These are phyloP conservation scores for Poecilobothrus nobilitatus DNA, from an alignment of 2,888 invertebrate species.

Conservation along the genomic window DNA sequence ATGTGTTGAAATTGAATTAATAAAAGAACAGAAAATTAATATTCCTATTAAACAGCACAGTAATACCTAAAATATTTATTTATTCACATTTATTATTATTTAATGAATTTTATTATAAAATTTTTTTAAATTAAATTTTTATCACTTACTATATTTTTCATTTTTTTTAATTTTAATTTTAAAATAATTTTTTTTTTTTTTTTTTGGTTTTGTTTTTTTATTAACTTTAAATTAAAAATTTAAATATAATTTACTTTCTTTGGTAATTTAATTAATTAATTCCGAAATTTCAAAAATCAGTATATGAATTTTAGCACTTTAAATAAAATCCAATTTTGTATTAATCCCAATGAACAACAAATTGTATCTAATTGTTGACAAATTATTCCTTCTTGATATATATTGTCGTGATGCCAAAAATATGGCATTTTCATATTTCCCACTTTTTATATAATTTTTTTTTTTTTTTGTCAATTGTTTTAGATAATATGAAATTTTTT, in stretches of 20 bases:
- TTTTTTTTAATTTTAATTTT: not conserved
- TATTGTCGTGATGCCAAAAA: conserved; percentile 3
- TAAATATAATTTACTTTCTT: not conserved
- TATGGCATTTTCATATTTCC: not conserved
- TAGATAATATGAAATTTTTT: too few species aligned
- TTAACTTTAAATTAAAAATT: not conserved
- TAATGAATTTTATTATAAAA: not conserved
- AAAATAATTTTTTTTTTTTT: not conserved
- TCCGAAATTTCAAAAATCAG: not conserved
- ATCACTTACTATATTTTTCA: not conserved
- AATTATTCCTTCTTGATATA: not conserved
- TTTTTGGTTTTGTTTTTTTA: too few species aligned
- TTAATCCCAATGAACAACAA: not conserved
- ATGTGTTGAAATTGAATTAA: not conserved
- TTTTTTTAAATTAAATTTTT: not conserved
- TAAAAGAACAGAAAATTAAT: not conserved
- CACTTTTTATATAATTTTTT: not conserved
- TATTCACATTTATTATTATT: too few species aligned
- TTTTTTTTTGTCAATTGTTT: too few species aligned
- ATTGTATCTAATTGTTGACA: not conserved
- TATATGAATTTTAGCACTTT: too few species aligned
- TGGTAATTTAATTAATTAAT: not conserved
- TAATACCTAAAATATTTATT: not conserved
- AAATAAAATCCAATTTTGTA: not conserved
- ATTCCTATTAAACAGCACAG: not conserved